phyloP scores from a whole-genome alignment of 2,888 invertebrate genomes.

The Lasioglossum villosulum region DNA sequence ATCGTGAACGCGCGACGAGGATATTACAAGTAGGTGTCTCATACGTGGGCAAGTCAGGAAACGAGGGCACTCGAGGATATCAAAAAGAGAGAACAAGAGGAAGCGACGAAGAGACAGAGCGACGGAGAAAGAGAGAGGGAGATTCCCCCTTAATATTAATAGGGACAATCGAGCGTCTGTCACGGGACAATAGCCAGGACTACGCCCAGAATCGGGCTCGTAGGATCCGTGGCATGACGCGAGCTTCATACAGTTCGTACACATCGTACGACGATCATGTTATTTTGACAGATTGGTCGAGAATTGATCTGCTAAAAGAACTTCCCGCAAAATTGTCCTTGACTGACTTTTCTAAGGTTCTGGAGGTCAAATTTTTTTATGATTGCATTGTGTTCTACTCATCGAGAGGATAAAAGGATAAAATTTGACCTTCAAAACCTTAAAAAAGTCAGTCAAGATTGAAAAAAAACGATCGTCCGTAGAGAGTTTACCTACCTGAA shows the following conservation, averaged over 20 bases:
- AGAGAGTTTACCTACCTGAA: no score
- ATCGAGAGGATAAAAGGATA: no score
- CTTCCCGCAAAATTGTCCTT: no score
- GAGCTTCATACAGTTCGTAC: background rate
- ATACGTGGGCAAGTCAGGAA: slow-evolving; percentile 82
- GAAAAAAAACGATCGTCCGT: no score
- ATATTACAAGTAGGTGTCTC: slow-evolving; percentile 65
- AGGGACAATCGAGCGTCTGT: slow-evolving; percentile 79
- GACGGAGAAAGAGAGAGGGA: slow-evolving; percentile 29
- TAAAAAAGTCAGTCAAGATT: no score
- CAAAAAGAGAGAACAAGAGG: slow-evolving; percentile 40
- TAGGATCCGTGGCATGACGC: slow-evolving; percentile 50
- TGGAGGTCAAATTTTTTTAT: no score
- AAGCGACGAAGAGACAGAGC: background rate
- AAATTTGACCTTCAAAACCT: no score
- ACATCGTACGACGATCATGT: background rate
- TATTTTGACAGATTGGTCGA: background rate
- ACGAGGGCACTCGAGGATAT: slow-evolving; percentile 81
- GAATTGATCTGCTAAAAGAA: no score
- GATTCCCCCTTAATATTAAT: slow-evolving; percentile 75
- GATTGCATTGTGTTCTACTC: no score
- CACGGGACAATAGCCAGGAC: slow-evolving; percentile 77
- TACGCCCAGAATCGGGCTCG: slow-evolving; percentile 73
- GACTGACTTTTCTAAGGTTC: no score
- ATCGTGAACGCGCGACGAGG: slow-evolving; percentile 61